These are phyloP conservation scores for Sinodicranocentrus sp. DNA, from an alignment of 2,888 invertebrate genomes.

Conservation along the genomic window DNA sequence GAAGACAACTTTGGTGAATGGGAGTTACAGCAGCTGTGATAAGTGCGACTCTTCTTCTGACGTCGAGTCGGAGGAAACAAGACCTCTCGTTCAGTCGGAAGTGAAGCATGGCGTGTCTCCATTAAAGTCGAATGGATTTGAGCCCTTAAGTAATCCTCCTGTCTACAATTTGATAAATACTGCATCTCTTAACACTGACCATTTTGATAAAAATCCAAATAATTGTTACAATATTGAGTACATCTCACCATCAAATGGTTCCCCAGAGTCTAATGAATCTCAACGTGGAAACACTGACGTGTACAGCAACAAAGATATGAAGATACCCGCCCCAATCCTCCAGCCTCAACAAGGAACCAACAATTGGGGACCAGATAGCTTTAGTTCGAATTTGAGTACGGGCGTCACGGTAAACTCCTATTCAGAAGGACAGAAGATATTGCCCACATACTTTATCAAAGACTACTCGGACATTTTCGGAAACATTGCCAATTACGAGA, in stretches of 20 bases:
- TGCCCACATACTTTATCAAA: conserved; percentile 47
- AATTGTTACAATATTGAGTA: conserved; percentile 48
- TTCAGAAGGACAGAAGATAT: conserved; percentile 56
- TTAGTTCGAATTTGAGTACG: conserved; percentile 48
- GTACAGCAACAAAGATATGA: neutral
- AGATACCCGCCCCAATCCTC: neutral
- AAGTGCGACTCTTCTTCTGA: conserved; percentile 51
- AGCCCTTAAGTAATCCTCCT: neutral
- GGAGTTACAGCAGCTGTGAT: conserved; percentile 62
- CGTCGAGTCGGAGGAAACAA: conserved; percentile 39
- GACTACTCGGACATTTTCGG: conserved; percentile 66
- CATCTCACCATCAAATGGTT: conserved; percentile 24
- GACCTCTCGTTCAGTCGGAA: conserved; percentile 46
- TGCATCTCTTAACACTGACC: neutral
- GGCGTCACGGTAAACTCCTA: conserved; percentile 49
- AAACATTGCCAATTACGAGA: conserved; percentile 64
- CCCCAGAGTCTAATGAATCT: conserved; percentile 25
- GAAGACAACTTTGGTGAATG: conserved; percentile 64
- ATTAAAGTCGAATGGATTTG: neutral
- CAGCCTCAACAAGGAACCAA: conserved; percentile 25
- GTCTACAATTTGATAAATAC: conserved; percentile 15
- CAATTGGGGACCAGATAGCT: conserved; percentile 62
- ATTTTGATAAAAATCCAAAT: neutral
- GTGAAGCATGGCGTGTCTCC: conserved; percentile 32
- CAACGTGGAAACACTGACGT: conserved; percentile 23